Conservation (phyloP, 1,140 invertebrate genomes). For the Eriosoma lanigerum region DNA sequence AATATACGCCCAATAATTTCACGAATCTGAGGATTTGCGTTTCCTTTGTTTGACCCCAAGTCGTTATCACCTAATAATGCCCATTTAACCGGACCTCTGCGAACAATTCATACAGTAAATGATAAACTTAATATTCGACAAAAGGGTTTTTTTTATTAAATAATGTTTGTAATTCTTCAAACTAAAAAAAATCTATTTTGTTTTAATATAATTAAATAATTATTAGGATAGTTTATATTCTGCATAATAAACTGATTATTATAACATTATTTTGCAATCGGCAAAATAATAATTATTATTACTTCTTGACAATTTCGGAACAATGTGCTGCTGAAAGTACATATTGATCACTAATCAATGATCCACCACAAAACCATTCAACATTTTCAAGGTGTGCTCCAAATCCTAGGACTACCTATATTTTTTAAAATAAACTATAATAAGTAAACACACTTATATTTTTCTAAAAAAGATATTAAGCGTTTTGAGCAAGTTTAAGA, state of each 20-base stretch:
- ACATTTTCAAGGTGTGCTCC: constrained; percentile 52
- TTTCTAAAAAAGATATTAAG: no score
- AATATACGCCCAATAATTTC: constrained; percentile 52
- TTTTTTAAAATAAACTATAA: constrained; percentile 26
- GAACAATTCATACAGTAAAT: background rate
- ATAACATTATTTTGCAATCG: no score
- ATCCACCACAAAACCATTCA: constrained; percentile 62
- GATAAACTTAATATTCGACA: no score
- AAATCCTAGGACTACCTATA: constrained; percentile 54
- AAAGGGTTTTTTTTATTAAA: no score
- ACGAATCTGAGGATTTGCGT: constrained; percentile 56
- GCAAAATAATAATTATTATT: constrained; percentile 2
- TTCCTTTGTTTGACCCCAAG: constrained; percentile 52
- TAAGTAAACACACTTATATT: background rate
- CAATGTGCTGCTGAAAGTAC: constrained; percentile 64
- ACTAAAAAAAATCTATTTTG: no score
- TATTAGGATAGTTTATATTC: no score
- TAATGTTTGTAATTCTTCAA: no score
- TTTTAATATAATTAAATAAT: no score
- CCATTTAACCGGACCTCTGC: constrained; percentile 54
- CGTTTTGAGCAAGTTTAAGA: no score
- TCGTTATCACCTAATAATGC: constrained; percentile 58
- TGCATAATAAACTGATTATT: no score
- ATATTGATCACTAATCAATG: constrained; percentile 62
- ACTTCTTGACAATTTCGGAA: background rate